Evolutionary conservation across 2,113 vertebrate species (phyloP).

Genomic region (Brachyhypopomus occidentalis): DNA sequence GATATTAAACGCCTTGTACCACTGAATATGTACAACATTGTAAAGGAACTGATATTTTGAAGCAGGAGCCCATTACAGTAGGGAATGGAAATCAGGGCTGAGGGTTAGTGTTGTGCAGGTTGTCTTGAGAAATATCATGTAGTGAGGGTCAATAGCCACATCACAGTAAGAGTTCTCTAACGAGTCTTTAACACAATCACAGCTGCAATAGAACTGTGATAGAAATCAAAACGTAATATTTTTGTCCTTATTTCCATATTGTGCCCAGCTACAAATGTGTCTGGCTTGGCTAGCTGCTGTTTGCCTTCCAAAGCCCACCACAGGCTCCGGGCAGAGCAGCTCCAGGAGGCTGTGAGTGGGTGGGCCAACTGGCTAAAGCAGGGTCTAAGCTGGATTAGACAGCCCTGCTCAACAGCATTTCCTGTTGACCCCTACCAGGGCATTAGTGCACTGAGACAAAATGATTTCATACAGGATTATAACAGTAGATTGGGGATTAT

Average conservation of each 20-base stretch:
- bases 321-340: not conserved
- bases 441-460: conserved; percentile 32
- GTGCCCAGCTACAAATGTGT: not conserved
- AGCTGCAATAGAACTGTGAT: too few relatives aligned
- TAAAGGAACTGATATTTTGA: conserved; percentile 1
- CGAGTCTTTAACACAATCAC: too few relatives aligned
- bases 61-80: not conserved
- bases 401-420: conserved; percentile 23
- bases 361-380: not conserved
- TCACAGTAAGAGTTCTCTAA: too few relatives aligned
- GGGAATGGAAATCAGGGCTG: not conserved
- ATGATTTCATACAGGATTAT: conserved; percentile 37
- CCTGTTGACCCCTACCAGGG: conserved; percentile 21
- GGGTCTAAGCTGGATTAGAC: conserved; percentile 40
- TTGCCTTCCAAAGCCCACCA: not conserved
- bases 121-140: too few relatives aligned
- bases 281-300: not conserved
- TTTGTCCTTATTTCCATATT: too few relatives aligned
- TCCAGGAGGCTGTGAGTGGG: not conserved
- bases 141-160: too few relatives aligned
- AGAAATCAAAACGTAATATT: too few relatives aligned
- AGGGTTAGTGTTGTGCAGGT: too few relatives aligned
- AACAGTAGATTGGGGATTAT: conserved; percentile 23
- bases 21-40: not conserved
- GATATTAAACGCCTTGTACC: conserved; percentile 5